phyloP scores from a whole-genome alignment of 1,140 invertebrate species.

The Macrostomum lignano region DNA sequence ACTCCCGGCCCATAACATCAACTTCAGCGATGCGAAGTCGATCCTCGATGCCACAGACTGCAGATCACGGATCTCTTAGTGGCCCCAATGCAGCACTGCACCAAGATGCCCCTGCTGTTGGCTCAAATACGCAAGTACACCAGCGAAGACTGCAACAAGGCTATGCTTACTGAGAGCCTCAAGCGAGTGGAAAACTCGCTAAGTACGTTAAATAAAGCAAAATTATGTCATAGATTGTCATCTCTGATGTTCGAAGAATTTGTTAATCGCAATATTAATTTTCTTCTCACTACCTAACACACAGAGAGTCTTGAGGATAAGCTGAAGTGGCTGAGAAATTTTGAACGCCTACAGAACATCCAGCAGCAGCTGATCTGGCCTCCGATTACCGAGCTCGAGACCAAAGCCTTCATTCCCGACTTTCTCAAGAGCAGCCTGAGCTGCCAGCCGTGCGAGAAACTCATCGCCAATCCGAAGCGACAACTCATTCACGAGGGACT shows the following conservation, averaged over 20 bases:
- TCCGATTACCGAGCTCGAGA: constrained; percentile 36
- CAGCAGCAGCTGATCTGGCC: constrained; percentile 40
- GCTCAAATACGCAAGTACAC: constrained; percentile 35
- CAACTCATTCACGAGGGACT: constrained; percentile 38
- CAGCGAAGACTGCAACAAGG: constrained; percentile 31
- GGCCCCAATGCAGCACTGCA: constrained; percentile 40
- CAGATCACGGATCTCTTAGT: constrained; percentile 39
- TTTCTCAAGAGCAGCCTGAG: constrained; percentile 32
- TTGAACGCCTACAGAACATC: constrained; percentile 39
- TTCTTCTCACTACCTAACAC: too few relatives aligned
- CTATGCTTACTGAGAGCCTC: constrained; percentile 32
- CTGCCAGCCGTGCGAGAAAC: constrained; percentile 39
- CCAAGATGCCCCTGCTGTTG: constrained; percentile 38
- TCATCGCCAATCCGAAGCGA: constrained; percentile 36
- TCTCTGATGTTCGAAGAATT: too few relatives aligned
- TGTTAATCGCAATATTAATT: too few relatives aligned
- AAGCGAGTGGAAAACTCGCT: constrained; percentile 37
- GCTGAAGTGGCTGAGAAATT: constrained; percentile 43
- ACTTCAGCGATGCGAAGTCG: constrained; percentile 34
- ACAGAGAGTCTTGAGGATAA: constrained; percentile 40
- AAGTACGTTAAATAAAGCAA: too few relatives aligned
- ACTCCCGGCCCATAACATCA: too few relatives aligned
- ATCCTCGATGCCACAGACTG: constrained; percentile 37
- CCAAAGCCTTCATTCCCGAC: constrained; percentile 38
- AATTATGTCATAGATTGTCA: too few relatives aligned